These are phyloP conservation scores for Quadriops clusia DNA, from an alignment of 2,888 invertebrate genomes.

Conservation along the genomic window DNA sequence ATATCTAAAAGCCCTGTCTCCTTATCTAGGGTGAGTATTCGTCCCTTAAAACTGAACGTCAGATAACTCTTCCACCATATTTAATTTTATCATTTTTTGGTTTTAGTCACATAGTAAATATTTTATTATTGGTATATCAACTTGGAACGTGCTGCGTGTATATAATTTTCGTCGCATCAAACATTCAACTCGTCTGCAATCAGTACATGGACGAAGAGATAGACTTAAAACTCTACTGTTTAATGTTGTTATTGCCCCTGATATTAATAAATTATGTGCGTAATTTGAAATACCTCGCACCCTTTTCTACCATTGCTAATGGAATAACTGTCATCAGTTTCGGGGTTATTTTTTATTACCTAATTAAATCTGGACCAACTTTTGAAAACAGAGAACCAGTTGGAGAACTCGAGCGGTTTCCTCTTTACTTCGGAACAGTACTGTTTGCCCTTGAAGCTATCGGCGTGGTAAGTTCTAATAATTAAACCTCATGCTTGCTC, in stretches of 20 bases:
- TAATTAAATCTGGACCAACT: slow-evolving; percentile 51
- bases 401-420: slow-evolving; percentile 45
- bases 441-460: slow-evolving; percentile 81
- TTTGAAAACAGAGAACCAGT: slow-evolving; percentile 39
- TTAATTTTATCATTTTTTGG: slow-evolving; percentile 19
- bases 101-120: slow-evolving; percentile 58
- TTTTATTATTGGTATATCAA: slow-evolving; percentile 76
- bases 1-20: slow-evolving; percentile 49
- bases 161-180: slow-evolving; percentile 83
- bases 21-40: slow-evolving; percentile 54
- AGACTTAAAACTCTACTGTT: slow-evolving; percentile 54
- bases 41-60: background rate
- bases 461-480: slow-evolving; percentile 65
- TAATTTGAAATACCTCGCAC: slow-evolving; percentile 68
- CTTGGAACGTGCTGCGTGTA: slow-evolving; percentile 95
- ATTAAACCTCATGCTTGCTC: background rate
- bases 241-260: slow-evolving; percentile 58
- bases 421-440: slow-evolving; percentile 81
- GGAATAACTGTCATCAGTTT: slow-evolving; percentile 64
- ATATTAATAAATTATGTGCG: slow-evolving; percentile 59
- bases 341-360: slow-evolving; percentile 60
- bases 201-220: slow-evolving; percentile 40
- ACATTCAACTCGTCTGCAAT: slow-evolving; percentile 57
- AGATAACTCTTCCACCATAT: slow-evolving; percentile 1
- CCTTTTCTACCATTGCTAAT: slow-evolving; percentile 76